Conservation (phyloP, 1,140 invertebrate genomes). For the Bombus vancouverensis region DNA sequence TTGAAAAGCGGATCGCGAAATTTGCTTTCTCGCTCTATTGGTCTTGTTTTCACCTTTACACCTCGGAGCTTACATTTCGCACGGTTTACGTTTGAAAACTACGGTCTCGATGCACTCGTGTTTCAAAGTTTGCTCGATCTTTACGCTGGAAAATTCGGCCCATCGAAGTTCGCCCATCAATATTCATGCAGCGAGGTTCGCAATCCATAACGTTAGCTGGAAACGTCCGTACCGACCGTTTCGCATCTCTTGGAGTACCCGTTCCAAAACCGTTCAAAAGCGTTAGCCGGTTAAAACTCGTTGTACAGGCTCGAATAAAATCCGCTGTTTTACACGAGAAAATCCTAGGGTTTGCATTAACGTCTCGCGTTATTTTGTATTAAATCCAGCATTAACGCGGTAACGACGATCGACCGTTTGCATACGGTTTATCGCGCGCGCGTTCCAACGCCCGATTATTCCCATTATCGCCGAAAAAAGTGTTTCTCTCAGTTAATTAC, state of each 20-base stretch:
- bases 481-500: not conserved
- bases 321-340: not conserved
- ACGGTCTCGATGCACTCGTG: not conserved
- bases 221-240: not conserved
- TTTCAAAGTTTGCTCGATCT: not conserved
- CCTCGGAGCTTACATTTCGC: not conserved
- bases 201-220: not conserved
- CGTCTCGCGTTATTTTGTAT: not conserved
- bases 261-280: not conserved
- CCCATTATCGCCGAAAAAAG: not conserved
- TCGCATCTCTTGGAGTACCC: too few relatives aligned
- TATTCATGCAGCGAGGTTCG: conserved; percentile 1
- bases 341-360: conserved; percentile 26
- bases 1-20: not conserved
- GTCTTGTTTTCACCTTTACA: not conserved
- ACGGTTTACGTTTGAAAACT: not conserved
- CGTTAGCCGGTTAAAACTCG: not conserved
- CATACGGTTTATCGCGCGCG: not conserved
- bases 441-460: not conserved
- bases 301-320: conserved; percentile 3
- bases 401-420: not conserved
- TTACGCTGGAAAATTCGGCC: not conserved
- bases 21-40: not conserved
- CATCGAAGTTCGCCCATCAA: not conserved
- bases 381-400: conserved; percentile 25